Conservation (phyloP, 2,113 vertebrate species). For the Panthera uncia region DNA sequence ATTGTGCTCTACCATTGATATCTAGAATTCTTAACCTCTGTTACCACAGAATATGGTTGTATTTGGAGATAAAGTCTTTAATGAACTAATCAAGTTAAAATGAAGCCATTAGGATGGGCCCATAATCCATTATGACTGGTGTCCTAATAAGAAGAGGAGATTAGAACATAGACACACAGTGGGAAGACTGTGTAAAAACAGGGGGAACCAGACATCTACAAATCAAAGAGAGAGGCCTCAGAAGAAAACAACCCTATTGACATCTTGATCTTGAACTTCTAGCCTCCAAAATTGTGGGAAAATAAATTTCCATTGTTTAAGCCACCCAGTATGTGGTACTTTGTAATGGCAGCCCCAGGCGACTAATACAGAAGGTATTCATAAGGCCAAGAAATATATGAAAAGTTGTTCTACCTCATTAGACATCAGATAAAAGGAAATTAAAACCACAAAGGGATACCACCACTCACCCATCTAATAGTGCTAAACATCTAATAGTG, state of each 20-base stretch:
- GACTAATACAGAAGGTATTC: background rate
- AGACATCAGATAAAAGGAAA: slow-evolving; percentile 19
- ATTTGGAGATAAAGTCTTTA: background rate
- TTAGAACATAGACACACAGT: background rate
- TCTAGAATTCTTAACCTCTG: background rate
- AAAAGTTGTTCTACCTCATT: background rate
- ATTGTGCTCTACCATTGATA: background rate
- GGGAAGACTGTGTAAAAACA: background rate
- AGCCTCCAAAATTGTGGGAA: background rate
- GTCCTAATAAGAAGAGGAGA: background rate
- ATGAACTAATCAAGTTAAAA: slow-evolving; percentile 2
- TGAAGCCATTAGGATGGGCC: background rate
- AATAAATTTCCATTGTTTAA: background rate
- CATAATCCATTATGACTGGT: background rate
- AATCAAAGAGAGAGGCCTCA: background rate
- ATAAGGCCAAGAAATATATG: background rate
- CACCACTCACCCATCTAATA: background rate
- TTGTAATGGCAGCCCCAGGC: background rate
- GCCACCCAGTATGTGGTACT: background rate
- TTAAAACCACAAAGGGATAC: background rate
- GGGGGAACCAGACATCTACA: background rate
- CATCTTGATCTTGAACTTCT: background rate
- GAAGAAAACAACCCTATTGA: background rate
- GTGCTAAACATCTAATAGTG: background rate
- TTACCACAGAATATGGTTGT: background rate